Evolutionary conservation across 2,113 vertebrate genomes (phyloP).

Genomic region (Ceyx cyanopectus): DNA sequence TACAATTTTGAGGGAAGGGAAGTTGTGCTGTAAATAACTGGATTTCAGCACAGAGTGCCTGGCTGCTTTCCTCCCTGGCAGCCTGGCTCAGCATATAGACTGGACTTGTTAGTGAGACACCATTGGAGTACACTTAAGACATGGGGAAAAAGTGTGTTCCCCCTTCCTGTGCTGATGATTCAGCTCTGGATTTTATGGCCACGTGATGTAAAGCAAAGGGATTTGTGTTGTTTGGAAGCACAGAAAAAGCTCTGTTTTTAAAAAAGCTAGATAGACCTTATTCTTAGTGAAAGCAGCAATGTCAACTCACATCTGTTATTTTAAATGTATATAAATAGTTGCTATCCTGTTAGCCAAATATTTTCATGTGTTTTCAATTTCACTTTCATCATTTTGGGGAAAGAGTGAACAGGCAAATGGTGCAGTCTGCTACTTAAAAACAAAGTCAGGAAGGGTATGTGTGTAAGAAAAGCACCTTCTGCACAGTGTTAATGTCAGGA

Average conservation of each 20-base stretch:
- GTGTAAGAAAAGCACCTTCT: background rate
- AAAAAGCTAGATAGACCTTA: background rate
- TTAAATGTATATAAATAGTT: constrained; percentile 30
- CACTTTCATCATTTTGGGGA: background rate
- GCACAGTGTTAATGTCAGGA: background rate
- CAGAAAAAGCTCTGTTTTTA: background rate
- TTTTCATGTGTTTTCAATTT: constrained; percentile 51
- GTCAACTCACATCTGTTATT: constrained; percentile 28
- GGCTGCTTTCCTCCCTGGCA: background rate
- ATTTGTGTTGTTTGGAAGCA: background rate
- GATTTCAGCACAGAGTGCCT: background rate
- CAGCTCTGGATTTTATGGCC: background rate
- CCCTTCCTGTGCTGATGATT: background rate
- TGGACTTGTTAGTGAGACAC: background rate
- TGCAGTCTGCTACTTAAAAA: constrained; percentile 6
- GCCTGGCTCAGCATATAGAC: background rate
- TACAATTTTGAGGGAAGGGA: background rate
- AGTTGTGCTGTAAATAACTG: background rate
- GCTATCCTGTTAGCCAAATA: constrained; percentile 10
- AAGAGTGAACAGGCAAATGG: background rate
- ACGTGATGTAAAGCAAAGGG: background rate
- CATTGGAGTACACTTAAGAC: accelerated
- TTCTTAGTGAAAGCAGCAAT: background rate
- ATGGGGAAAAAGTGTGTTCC: background rate
- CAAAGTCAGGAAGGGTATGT: background rate